Base-by-base conservation (phyloP, 1,140 invertebrate species). In the Parasteatoda tepidariorum region DNA sequence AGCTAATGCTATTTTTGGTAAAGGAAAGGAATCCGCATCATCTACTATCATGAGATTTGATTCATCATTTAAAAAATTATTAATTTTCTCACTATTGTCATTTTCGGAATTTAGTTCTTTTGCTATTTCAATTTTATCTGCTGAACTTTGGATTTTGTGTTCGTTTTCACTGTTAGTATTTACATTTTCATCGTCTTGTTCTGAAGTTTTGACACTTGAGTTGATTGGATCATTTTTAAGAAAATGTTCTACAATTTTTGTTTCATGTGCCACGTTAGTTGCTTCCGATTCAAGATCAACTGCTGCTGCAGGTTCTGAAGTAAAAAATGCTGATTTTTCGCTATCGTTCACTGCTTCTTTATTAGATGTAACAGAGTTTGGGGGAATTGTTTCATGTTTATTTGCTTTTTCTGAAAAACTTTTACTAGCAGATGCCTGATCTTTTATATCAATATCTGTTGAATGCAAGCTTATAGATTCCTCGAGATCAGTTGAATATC, bases 381-480 rank as follows among this genome's bases (percentile, higher is more conserved):
- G 5, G 13, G 38, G 38, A 18, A 48, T 48, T 48, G 38, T 13
- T 0, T 1, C 1, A 18, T 48, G 38, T n/a, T n/a, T n/a, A n/a
- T n/a, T n/a, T 13, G 38, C 18, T 48, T 48, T 18, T 48, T 13
- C 1, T 48, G 38, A 48, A 13, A 13, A 13, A 18, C 38, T 48
- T 48, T 48, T 48, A 48, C 4, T 48, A 13, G 9, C 9, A 48
- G 38, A 0, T 4, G 38, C 4, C 18, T 2, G 1, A 48, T 48
- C 38, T 48, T 48, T 79, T 6, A 41, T 31, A 26, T 68, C 64
- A 6, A 31, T 34, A 22, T 26, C 30, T 18, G 57, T 18, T 0
- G 76, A 79, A 41, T 68, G 4, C 1, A 67, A n/a, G n/a, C 76
- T 79, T 4, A 11, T 13, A 2, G 41, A 68, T 59, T 79, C 76